Percentiles rank a stretch among this genome's conserved stretches.
Conservation (phyloP, 2,797 vertebrate species). For the Pangasius macronema region DNA sequence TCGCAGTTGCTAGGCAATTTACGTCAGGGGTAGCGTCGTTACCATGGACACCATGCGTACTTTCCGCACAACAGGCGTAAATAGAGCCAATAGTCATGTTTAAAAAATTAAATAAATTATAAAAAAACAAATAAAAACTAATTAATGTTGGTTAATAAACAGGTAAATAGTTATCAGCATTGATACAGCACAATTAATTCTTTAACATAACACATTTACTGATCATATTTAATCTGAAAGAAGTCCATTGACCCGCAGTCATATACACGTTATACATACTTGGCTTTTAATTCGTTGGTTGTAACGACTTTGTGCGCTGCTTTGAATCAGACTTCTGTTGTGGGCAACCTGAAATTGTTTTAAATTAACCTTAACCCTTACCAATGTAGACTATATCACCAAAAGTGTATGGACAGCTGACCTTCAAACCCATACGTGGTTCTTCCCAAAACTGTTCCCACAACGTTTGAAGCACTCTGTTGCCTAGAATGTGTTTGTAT, state of each 20-base stretch:
- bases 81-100: neutral
- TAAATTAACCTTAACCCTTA: neutral
- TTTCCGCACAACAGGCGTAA: neutral
- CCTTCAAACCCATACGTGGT: too few species aligned
- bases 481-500: neutral
- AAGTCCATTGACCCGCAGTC: neutral
- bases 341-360: neutral
- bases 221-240: neutral
- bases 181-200: neutral
- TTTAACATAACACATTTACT: neutral
- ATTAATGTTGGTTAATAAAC: neutral
- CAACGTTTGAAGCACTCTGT: neutral
- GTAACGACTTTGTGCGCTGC: neutral
- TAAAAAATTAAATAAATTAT: too few species aligned
- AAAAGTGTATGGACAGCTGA: neutral
- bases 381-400: neutral
- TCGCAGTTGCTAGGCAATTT: constrained; percentile 47
- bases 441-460: neutral
- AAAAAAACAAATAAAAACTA: neutral
- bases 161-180: neutral
- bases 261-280: neutral
- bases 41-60: constrained; percentile 47
- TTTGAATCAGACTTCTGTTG: neutral
- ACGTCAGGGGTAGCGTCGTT: constrained; percentile 52
- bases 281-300: neutral